Evolutionary conservation across 2,797 vertebrate genomes (phyloP).

Genomic region (Sebastes diploproa): DNA sequence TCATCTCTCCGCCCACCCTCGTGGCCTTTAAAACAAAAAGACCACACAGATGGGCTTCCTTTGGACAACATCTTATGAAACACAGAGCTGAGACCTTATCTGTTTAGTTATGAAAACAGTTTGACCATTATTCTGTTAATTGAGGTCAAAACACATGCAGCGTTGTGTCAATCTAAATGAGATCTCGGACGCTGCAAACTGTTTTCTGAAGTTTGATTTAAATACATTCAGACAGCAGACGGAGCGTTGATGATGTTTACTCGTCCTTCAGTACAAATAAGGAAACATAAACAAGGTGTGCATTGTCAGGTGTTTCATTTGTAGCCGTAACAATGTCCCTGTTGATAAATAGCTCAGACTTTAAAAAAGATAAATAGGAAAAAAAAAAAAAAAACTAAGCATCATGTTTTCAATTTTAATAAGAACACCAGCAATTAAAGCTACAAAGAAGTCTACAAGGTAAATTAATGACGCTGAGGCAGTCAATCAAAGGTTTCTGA

Average conservation of each 20-base stretch:
- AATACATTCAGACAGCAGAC: constrained; percentile 41
- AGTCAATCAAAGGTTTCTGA: constrained; percentile 41
- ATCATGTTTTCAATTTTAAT: constrained; percentile 68
- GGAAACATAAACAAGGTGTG: constrained; percentile 59
- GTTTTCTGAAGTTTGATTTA: background rate
- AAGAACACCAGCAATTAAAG: constrained; percentile 78
- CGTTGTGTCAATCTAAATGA: background rate
- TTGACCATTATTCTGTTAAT: background rate
- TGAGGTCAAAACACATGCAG: background rate
- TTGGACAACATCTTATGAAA: background rate
- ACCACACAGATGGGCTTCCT: constrained; percentile 36
- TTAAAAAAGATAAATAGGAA: constrained; percentile 63
- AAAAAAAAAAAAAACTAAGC: constrained; percentile 55
- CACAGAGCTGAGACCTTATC: background rate
- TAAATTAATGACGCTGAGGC: constrained; percentile 51
- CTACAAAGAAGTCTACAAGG: constrained; percentile 69
- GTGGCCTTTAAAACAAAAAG: constrained; percentile 31
- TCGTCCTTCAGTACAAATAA: constrained; percentile 58
- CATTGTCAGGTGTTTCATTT: constrained; percentile 39
- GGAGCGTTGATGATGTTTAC: constrained; percentile 49
- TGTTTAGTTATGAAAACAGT: constrained; percentile 2
- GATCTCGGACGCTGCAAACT: constrained; percentile 9
- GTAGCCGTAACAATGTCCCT: constrained; percentile 45
- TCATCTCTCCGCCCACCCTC: constrained; percentile 16
- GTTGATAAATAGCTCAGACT: constrained; percentile 55